phyloP scores from a whole-genome alignment of 2,888 invertebrate genomes.

The Chalcis sispes region DNA sequence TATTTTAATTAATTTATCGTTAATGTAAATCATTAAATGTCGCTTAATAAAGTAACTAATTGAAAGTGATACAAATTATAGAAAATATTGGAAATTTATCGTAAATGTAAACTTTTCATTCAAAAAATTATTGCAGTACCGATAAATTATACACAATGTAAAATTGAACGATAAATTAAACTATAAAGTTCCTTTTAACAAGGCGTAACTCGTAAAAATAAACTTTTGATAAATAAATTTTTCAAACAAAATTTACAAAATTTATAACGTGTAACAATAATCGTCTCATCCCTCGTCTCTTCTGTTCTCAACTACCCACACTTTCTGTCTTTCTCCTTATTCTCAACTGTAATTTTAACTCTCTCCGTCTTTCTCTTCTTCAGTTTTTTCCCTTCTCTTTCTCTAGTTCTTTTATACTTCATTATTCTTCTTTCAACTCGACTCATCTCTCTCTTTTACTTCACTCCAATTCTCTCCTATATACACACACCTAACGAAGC shows the following conservation, averaged over 20 bases:
- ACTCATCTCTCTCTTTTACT: not conserved
- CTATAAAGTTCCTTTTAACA: no score
- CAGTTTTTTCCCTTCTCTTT: not conserved
- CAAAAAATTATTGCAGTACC: no score
- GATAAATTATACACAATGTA: no score
- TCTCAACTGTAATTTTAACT: not conserved
- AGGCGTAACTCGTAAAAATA: no score
- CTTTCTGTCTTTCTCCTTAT: not conserved
- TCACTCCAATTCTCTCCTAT: conserved; percentile 4
- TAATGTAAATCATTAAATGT: no score
- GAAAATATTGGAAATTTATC: no score
- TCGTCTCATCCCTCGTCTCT: conserved; percentile 42
- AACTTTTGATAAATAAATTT: not conserved
- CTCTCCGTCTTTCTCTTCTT: conserved; percentile 24
- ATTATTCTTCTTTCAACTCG: not conserved
- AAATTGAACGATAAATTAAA: no score
- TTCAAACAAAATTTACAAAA: not conserved
- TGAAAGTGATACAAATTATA: no score
- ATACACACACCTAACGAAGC: not conserved
- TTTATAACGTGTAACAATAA: conserved; percentile 36
- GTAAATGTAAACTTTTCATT: no score
- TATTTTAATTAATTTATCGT: no score
- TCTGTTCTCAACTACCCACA: conserved; percentile 35
- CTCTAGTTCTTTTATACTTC: conserved; percentile 16
- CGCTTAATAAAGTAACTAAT: no score